phyloP scores from a whole-genome alignment of 1,140 invertebrate genomes.

The Drosophila kepulauana region DNA sequence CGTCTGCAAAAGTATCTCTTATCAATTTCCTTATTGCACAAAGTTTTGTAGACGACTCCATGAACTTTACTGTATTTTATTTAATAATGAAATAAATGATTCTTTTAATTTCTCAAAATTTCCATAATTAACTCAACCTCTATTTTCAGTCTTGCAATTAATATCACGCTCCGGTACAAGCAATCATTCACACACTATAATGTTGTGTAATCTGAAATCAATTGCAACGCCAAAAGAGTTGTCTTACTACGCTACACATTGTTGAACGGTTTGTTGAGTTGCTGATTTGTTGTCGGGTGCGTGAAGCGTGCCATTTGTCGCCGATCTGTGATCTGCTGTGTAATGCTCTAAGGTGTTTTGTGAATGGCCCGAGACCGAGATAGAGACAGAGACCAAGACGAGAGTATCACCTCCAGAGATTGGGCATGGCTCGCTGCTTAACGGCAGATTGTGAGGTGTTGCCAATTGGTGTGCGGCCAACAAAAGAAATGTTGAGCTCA shows the following conservation, averaged over 20 bases:
- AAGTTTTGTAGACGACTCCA: neutral
- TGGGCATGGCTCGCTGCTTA: slow-evolving; percentile 67
- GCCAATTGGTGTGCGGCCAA: slow-evolving; percentile 59
- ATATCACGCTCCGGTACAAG: neutral
- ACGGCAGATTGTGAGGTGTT: slow-evolving; percentile 52
- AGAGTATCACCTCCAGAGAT: slow-evolving; percentile 60
- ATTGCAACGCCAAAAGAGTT: slow-evolving; percentile 62
- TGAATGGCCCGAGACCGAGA: slow-evolving; percentile 1
- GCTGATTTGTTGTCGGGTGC: slow-evolving; percentile 39
- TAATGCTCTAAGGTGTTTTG: neutral
- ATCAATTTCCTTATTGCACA: neutral
- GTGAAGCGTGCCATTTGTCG: slow-evolving; percentile 64
- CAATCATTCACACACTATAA: neutral
- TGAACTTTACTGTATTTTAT: no score
- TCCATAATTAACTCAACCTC: neutral
- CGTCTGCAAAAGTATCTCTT: neutral
- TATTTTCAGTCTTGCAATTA: neutral
- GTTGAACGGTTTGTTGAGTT: slow-evolving; percentile 25
- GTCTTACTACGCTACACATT: slow-evolving; percentile 30
- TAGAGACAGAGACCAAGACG: no score
- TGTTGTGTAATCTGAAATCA: slow-evolving; percentile 58
- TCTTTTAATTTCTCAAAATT: neutral
- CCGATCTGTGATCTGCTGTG: neutral
- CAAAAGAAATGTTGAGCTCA: slow-evolving; percentile 78
- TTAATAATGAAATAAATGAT: no score